Percentiles rank a stretch among this genome's conserved stretches.
Evolutionary conservation across 2,113 vertebrate species (phyloP).

Genomic region (Castor canadensis): DNA sequence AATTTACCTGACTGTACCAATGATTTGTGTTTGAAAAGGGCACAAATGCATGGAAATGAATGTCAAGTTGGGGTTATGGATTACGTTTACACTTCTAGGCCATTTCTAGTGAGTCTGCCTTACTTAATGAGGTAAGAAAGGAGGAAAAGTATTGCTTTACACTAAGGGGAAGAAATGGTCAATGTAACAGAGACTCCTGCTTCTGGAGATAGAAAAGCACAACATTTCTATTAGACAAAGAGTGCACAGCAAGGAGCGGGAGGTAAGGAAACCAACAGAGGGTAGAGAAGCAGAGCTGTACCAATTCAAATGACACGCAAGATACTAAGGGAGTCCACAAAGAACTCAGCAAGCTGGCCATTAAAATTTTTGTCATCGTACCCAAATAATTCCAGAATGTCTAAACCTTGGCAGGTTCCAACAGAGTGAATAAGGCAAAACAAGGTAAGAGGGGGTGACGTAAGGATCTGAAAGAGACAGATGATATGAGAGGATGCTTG

Average conservation of each 20-base stretch:
- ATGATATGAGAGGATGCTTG: background rate
- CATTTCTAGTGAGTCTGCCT: background rate
- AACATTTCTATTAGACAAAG: background rate
- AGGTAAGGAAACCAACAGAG: background rate
- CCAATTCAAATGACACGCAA: background rate
- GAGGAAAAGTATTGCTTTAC: background rate
- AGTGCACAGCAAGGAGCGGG: background rate
- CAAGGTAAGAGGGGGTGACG: background rate
- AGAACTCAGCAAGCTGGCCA: background rate
- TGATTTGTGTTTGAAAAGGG: conserved; percentile 42
- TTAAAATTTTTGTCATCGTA: background rate
- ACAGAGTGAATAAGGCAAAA: background rate
- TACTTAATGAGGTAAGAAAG: background rate
- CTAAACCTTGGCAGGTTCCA: background rate
- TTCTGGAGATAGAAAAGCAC: background rate
- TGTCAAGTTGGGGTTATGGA: conserved; percentile 27
- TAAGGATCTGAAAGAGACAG: background rate
- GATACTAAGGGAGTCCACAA: background rate
- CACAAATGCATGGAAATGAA: conserved; percentile 8
- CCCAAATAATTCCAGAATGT: background rate
- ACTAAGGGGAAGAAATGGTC: background rate
- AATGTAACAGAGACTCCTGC: background rate
- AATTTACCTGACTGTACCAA: background rate
- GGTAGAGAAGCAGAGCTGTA: background rate
- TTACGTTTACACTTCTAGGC: background rate